A percentile compares a stretch with the other conserved stretches of the same genome.
Conservation (phyloP, 2,797 vertebrate species). For the Artibeus jamaicensis region DNA sequence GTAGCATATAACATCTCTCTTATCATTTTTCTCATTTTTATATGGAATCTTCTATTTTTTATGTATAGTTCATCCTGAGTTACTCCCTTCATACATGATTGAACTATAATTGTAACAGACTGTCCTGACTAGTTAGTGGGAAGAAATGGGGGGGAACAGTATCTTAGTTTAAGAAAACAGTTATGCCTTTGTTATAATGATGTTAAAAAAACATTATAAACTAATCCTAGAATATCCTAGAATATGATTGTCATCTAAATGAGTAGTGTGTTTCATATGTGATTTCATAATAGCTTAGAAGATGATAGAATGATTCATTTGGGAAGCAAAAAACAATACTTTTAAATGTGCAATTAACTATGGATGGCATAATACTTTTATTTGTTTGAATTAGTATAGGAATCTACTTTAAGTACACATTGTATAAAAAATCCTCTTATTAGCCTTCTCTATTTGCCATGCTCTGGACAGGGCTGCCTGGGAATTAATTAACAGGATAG, state of each 20-base stretch:
- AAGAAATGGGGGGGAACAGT: background rate
- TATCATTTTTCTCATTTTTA: background rate
- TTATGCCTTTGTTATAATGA: constrained; percentile 3
- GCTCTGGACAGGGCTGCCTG: background rate
- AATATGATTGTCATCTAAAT: constrained; percentile 42
- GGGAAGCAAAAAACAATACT: constrained; percentile 17
- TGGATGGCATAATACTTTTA: constrained; percentile 20
- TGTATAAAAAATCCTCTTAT: background rate
- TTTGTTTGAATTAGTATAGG: background rate
- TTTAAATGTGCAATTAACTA: constrained; percentile 40
- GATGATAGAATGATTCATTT: constrained; percentile 39
- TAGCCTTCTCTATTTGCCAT: background rate
- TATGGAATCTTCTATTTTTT: background rate
- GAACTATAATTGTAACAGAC: background rate
- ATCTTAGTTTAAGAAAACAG: constrained; percentile 13
- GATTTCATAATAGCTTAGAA: constrained; percentile 23
- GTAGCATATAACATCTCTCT: background rate
- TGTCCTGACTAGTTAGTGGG: background rate
- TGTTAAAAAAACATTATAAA: constrained; percentile 29
- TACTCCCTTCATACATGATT: background rate
- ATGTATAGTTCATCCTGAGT: background rate
- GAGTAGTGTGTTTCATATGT: background rate
- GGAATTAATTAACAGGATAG: background rate
- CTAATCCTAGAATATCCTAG: no score
- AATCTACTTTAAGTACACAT: constrained; percentile 33